Conservation (phyloP, 2,888 invertebrate genomes). For the Torymus aiolomorphi region DNA sequence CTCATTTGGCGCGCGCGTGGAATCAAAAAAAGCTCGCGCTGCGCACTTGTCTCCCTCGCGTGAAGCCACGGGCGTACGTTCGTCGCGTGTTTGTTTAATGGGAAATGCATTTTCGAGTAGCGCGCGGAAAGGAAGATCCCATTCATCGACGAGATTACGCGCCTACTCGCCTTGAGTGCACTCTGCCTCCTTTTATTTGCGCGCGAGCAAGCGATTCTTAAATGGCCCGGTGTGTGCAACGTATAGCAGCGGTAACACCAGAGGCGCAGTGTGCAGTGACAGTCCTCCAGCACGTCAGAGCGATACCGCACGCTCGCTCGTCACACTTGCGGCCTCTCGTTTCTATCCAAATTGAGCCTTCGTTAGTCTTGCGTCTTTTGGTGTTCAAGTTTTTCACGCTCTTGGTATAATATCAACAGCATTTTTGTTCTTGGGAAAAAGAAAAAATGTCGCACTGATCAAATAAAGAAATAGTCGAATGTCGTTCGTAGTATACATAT, state of each 20-base stretch:
- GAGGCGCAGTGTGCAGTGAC: neutral
- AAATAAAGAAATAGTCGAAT: no score
- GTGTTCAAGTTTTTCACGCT: no score
- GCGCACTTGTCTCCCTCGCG: no score
- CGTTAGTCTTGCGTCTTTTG: neutral
- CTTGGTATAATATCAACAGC: no score
- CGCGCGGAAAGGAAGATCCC: neutral
- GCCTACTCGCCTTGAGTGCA: constrained; percentile 37
- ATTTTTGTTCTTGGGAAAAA: no score
- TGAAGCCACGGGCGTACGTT: neutral
- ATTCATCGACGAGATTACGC: constrained; percentile 31
- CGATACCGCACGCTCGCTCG: constrained; percentile 44
- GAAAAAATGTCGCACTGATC: no score
- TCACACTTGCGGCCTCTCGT: neutral
- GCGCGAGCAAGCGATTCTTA: constrained; percentile 16
- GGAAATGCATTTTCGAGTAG: constrained; percentile 42
- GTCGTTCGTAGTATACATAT: no score
- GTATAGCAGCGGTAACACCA: no score
- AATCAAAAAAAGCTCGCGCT: no score
- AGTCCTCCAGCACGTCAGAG: constrained; percentile 46
- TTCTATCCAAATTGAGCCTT: neutral
- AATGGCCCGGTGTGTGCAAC: constrained; percentile 13
- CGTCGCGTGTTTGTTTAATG: constrained; percentile 45
- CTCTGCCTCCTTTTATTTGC: constrained; percentile 28
- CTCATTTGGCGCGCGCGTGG: no score